Base-by-base conservation (phyloP, 1,140 invertebrate genomes). In the Temnothorax curvispinosus region DNA sequence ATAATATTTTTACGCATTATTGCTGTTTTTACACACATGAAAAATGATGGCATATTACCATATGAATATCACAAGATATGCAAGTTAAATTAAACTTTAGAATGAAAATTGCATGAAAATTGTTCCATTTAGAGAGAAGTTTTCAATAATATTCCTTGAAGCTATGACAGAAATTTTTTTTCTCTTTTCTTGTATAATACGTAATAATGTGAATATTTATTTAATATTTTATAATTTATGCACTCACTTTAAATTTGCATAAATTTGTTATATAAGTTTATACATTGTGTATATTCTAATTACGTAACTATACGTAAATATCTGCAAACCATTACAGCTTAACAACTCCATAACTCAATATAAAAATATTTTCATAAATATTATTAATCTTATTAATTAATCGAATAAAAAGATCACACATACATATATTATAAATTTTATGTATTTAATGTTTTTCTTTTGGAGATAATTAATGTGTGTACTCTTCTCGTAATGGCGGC, bases 401-500 rank as follows among this genome's bases (percentile, higher is more conserved):
- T 67, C 3, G n/a, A 21, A 3, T 13, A 13, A 67, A 44, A 67
- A 0, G 9, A 21, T n/a, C 6, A n/a, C n/a, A 15, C 15, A 11
- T 7, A 41, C 9, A 6, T 38, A 21, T 2, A 54, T n/a, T 72
- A 35, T 38, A 74, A 32, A 56, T 7, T 56, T 75, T 58, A 71
- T 41, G 15, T 9, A 38, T 6, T 58, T 75, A 1, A 38, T 41
- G 0, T 3, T 75, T 77, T 47, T 47, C 0, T 50, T 38, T 21
- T 5, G 11, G 13, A 47, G 9, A 62, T 64, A 64, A 77, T 3
- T 9, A 21, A 77, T 78, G 5, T 64, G 13, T 58, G 27, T 41
- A 64, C 15, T 27, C 27, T 76, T 60, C 32, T 38, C 58, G 9
- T 78, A 78, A 78, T 64, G 41, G 58, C 27, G 41, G 18, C 27